phyloP scores from a whole-genome alignment of 2,888 invertebrate genomes.

The Nomada ruficornis region DNA sequence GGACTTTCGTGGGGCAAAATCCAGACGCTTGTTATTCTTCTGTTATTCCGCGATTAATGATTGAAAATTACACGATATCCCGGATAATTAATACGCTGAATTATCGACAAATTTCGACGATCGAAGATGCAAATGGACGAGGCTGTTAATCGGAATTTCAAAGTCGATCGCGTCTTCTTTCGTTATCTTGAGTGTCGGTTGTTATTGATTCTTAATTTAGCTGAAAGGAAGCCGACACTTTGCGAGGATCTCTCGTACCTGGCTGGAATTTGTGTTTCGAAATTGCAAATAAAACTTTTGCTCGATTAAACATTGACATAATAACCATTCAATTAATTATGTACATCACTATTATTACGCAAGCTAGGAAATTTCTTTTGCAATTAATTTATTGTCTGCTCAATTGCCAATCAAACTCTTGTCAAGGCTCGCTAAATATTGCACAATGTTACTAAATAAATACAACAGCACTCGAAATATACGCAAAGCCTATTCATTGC shows the following conservation, averaged over 20 bases:
- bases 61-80: slow-evolving; percentile 8
- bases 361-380: too few species aligned
- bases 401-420: background rate
- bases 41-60: background rate
- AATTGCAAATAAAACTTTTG: slow-evolving; percentile 18
- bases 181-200: slow-evolving; percentile 36
- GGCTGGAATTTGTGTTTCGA: background rate
- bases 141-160: slow-evolving; percentile 16
- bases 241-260: slow-evolving; percentile 4
- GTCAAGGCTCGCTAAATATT: background rate
- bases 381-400: background rate
- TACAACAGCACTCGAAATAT: background rate
- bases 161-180: slow-evolving; percentile 10
- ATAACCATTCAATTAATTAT: background rate
- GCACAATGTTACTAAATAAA: background rate
- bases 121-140: background rate
- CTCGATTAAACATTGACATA: background rate
- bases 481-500: background rate
- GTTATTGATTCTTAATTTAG: slow-evolving; percentile 43
- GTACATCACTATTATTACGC: too few species aligned
- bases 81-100: slow-evolving; percentile 1
- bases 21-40: background rate
- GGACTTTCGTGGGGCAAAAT: background rate
- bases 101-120: slow-evolving; percentile 22
- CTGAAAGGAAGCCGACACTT: slow-evolving; percentile 41